Evolutionary conservation across 2,113 vertebrate genomes (phyloP).

Genomic region (Phainopepla nitens): DNA sequence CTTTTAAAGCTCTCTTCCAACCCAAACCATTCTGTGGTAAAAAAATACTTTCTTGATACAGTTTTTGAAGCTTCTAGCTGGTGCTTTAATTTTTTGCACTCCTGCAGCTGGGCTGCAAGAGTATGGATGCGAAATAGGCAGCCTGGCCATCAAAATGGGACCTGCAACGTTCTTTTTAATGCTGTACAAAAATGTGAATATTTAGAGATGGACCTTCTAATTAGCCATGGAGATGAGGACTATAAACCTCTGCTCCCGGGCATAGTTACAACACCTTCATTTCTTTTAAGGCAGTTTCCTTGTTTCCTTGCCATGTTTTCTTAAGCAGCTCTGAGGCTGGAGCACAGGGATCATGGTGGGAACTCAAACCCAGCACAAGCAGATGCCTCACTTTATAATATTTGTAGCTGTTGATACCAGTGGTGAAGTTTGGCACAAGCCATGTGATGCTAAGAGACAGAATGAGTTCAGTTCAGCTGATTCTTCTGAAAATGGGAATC

Average conservation of each 20-base stretch:
- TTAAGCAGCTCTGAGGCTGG: background rate
- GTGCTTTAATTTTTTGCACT: background rate
- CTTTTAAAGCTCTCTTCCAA: background rate
- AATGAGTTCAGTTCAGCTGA: background rate
- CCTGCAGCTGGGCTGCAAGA: background rate
- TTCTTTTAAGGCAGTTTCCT: background rate
- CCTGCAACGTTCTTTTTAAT: background rate
- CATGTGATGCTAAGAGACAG: background rate
- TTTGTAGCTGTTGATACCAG: background rate
- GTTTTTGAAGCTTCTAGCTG: background rate
- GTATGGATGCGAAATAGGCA: background rate
- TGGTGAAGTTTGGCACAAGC: background rate
- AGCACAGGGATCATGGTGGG: rapidly evolving
- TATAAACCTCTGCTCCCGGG: background rate
- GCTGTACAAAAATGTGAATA: rapidly evolving
- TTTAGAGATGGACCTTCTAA: background rate
- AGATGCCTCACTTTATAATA: background rate
- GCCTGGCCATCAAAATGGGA: background rate
- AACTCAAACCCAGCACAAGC: background rate
- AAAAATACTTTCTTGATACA: background rate
- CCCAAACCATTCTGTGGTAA: background rate
- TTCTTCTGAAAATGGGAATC: background rate
- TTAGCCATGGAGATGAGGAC: no score
- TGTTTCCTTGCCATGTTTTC: background rate
- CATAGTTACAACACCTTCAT: background rate